Evolutionary conservation across 1,140 invertebrate species (phyloP).

Genomic region (Drosophila quadrilineata): DNA sequence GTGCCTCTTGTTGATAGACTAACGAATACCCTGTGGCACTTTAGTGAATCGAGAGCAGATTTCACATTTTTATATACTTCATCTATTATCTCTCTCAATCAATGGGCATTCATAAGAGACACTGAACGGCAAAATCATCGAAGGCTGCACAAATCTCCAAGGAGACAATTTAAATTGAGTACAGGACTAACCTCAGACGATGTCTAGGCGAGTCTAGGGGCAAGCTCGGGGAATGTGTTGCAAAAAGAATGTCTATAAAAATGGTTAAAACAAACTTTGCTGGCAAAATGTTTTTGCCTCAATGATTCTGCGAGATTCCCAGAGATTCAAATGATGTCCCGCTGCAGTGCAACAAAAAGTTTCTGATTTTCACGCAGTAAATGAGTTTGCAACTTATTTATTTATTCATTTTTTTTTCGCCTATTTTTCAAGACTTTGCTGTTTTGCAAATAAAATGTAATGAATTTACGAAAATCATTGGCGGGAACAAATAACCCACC

Average conservation of each 20-base stretch:
- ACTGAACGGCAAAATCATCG: conserved; percentile 17
- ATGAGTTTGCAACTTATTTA: conserved; percentile 74
- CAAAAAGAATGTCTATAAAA: conserved; percentile 38
- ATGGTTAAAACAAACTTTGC: conserved; percentile 59
- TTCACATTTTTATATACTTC: too few species aligned
- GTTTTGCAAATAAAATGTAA: conserved; percentile 63
- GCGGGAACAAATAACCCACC: conserved; percentile 17
- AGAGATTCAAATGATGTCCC: conserved; percentile 56
- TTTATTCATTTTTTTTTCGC: conserved; percentile 13
- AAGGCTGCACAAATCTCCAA: conserved; percentile 49
- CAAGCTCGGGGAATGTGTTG: not conserved
- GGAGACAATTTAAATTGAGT: conserved; percentile 61
- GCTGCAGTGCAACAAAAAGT: conserved; percentile 34
- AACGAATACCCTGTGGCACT: not conserved
- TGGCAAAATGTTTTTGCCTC: conserved; percentile 34
- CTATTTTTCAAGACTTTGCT: too few species aligned
- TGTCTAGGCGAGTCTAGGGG: conserved; percentile 32
- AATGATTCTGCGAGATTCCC: conserved; percentile 49
- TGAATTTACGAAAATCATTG: conserved; percentile 69
- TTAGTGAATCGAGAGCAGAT: too few species aligned
- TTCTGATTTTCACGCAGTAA: conserved; percentile 52
- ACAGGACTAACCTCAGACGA: conserved; percentile 30
- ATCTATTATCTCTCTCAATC: too few species aligned
- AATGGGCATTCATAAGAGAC: too few species aligned
- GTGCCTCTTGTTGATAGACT: not conserved